Base-by-base conservation (phyloP, 2,797 vertebrate species). In the Rhinophrynus dorsalis region DNA sequence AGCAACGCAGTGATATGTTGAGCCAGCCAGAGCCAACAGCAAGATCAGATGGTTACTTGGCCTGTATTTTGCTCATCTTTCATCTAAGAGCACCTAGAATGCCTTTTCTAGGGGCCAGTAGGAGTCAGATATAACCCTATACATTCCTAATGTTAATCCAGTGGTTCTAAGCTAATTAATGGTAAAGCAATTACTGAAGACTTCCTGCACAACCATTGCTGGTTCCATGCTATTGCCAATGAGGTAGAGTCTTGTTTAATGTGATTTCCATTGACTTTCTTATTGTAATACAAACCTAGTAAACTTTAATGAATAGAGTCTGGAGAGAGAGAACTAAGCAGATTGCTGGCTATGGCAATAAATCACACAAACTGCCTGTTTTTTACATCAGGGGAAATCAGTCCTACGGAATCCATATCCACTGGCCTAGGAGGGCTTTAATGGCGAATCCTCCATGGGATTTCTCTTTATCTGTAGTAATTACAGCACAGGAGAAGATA, bases 381-480 rank as follows among this genome's bases (percentile, higher is more conserved):
- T 50, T 68, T 29, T 17, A 32, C 38, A 42, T 20, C 13, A 23
- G 66, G 45, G 47, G 33, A 59, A 51, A 68, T 51, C 55, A 51
- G 33, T 7, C 7, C 9, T 12, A 2, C 5, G 3, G 17, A 62
- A 35, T 7, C 12, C 5, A 20, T n/a, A 12, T 17, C 12, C 29
- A 3, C n/a, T 7, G 27, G 5, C 12, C 13, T 18, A 6, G 6
- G 12, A 27, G 42, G 35, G 33, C 35, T 52, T 50, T n/a, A 23
- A 47, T 18, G 37, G 24, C 13, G 6, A 40, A 50, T 84, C 77
- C 76, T 81, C 77, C 82, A 79, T 79, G 70, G 69, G 51, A 30
- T 75, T 58, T 91, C 75, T 84, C 80, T 79, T 89, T 93, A 84
- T 90, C 90, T 93, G 76, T 75, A 78, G 86, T 45, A 69, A 69